Evolutionary conservation across 1,140 invertebrate genomes (phyloP).

Genomic region (Sycophaga agraensis): DNA sequence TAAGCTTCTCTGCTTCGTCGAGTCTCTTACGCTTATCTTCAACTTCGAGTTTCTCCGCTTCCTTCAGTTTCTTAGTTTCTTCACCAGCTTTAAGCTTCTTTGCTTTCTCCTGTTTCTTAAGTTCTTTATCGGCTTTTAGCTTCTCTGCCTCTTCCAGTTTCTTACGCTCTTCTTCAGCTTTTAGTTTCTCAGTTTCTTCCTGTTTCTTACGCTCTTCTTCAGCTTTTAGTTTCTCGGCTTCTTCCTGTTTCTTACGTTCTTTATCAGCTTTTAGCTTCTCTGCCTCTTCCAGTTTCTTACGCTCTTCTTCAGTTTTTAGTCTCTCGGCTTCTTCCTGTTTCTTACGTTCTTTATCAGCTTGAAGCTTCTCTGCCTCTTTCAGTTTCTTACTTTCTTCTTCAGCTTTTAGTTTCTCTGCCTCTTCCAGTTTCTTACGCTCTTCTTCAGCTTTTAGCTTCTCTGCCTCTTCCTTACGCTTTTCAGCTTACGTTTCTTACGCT

Average conservation of each 20-base stretch:
- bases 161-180: not conserved
- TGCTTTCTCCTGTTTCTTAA: conserved; percentile 24
- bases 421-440: conserved; percentile 16
- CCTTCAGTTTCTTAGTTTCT: not conserved
- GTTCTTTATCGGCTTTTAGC: conserved; percentile 23
- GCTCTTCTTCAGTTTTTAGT: conserved; percentile 18
- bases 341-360: conserved; percentile 26
- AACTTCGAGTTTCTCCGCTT: conserved; percentile 12
- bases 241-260: conserved; percentile 16
- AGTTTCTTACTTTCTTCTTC: conserved; percentile 15
- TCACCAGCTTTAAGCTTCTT: not conserved
- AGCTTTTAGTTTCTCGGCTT: conserved; percentile 4
- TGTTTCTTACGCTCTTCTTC: conserved; percentile 9
- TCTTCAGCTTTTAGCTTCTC: conserved; percentile 20
- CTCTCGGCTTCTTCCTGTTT: conserved; percentile 27
- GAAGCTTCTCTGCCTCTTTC: conserved; percentile 5
- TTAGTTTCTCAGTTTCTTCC: conserved; percentile 10
- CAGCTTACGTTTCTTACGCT: conserved; percentile 30
- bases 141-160: conserved; percentile 13
- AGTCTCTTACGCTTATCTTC: not conserved
- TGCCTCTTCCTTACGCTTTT: conserved; percentile 26
- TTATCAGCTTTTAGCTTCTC: conserved; percentile 14
- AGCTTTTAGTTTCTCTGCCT: conserved; percentile 19
- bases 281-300: conserved; percentile 21
- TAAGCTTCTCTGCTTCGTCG: conserved; percentile 14